Conservation (phyloP, 1,140 invertebrate species). For the Carposina sasakii region DNA sequence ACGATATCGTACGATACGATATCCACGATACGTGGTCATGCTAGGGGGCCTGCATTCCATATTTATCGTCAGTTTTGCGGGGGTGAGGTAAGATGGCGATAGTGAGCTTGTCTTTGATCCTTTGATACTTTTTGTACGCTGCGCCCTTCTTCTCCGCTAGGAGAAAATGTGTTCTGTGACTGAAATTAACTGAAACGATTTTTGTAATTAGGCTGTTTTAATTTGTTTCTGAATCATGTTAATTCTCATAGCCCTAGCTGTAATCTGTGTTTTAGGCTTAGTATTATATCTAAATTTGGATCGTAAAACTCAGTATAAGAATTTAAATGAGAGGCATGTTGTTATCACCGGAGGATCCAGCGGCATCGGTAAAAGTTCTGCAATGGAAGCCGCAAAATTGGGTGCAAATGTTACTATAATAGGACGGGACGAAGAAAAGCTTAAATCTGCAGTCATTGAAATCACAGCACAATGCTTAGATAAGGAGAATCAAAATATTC, state of each 20-base stretch:
- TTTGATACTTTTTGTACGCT: too few relatives aligned
- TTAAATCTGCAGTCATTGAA: slow-evolving; percentile 77
- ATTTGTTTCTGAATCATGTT: not conserved
- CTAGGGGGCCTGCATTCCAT: too few relatives aligned
- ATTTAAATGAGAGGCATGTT: slow-evolving; percentile 73
- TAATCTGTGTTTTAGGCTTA: slow-evolving; percentile 15
- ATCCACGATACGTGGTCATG: too few relatives aligned
- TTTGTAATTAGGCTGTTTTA: too few relatives aligned
- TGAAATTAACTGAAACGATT: too few relatives aligned
- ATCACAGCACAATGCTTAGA: slow-evolving; percentile 62
- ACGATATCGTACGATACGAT: too few relatives aligned
- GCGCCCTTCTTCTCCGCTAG: too few relatives aligned
- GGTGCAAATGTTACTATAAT: slow-evolving; percentile 94
- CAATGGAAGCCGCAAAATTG: slow-evolving; percentile 80
- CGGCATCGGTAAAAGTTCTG: slow-evolving; percentile 93
- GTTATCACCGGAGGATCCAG: slow-evolving; percentile 95
- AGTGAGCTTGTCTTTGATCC: too few relatives aligned
- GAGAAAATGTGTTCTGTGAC: too few relatives aligned
- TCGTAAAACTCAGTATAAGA: slow-evolving; percentile 44
- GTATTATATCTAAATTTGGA: slow-evolving; percentile 37
- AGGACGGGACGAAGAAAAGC: slow-evolving; percentile 82
- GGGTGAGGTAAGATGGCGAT: too few relatives aligned
- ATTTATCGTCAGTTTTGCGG: too few relatives aligned
- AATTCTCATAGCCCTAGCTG: not conserved
- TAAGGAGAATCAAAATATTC: slow-evolving; percentile 77